Evolutionary conservation across 2,888 invertebrate genomes (phyloP), one percentile per base, ranked within the genome.

Genomic region (Chalcosyrphus nemorum): DNA sequence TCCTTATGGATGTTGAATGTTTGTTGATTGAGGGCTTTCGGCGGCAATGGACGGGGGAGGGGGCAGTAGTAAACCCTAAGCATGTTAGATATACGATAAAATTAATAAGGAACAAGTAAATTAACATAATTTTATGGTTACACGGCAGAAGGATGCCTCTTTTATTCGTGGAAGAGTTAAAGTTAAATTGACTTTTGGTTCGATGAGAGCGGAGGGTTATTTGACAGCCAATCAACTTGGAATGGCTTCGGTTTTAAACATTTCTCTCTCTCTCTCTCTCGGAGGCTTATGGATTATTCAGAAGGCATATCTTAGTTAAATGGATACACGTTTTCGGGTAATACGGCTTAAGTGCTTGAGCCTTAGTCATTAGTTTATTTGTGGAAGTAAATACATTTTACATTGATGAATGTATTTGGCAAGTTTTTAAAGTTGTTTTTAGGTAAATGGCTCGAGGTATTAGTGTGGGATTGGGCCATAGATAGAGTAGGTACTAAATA

Each of bases 91-190:
- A 24, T 47, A 17, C 75, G 21, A 75, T 75, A 47, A 75, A 75
- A 57, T 66, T 75, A 75, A 75, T 75, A 75, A 75, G 75, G 47
- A 57, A 65, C 75, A 66, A 47, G 75, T 47, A 57, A 66, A 75
- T 75, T 75, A 75, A 45, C 75, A 75, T 75, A 75, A 66, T 57
- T 65, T 38, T n/a, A 41, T 24, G 43, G 45, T 17, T 4, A 1
- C 4, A 29, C 9, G 41, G 4, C 11, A 29, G 19, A 4, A 2
- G 32, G 15, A 27, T 54, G 6, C 19, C 17, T 27, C 6, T 11
- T 2, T 4, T 4, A 1, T 32, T 2, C 32, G 32, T 7, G 13
- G n/a, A 54, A n/a, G 65, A 66, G 65, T 52, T 52, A 9, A 68
- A 45, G 35, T 32, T 35, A n/a, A 52, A 52, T 61, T 72, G 29